Percentiles rank a stretch among this genome's conserved stretches.
Conservation (phyloP, 2,888 invertebrate genomes). For the Enoplolaimus lenunculus region DNA sequence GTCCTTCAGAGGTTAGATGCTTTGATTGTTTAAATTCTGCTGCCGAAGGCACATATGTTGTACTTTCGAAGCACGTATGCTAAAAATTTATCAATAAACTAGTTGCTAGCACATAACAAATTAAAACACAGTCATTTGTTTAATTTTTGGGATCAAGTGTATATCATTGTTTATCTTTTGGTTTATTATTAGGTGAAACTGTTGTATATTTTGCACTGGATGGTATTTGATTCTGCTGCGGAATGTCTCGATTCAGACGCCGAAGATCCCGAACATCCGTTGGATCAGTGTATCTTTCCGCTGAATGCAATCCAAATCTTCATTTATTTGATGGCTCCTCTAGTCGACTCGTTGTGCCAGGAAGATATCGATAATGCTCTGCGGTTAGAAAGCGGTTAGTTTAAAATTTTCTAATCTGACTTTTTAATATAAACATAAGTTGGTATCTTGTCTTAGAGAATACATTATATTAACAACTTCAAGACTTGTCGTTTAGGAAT, state of each 20-base stretch:
- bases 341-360: constrained; percentile 78
- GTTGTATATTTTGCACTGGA: constrained; percentile 96
- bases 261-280: not conserved
- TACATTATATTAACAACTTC: too few relatives aligned
- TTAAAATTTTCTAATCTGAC: too few relatives aligned
- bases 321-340: constrained; percentile 86
- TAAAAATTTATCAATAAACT: too few relatives aligned
- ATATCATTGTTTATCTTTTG: too few relatives aligned
- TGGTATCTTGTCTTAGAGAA: too few relatives aligned
- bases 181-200: constrained; percentile 64
- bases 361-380: constrained; percentile 80
- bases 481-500: too few relatives aligned
- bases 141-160: too few relatives aligned
- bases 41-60: too few relatives aligned
- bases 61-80: too few relatives aligned
- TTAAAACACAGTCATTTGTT: too few relatives aligned
- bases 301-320: constrained; percentile 70
- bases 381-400: constrained; percentile 52
- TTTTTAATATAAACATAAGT: too few relatives aligned
- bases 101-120: too few relatives aligned
- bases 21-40: constrained; percentile 26
- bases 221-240: constrained; percentile 86
- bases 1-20: constrained; percentile 47
- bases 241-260: constrained; percentile 66
- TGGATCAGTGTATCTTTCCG: constrained; percentile 59